Percentiles rank a stretch among this genome's conserved stretches.
These are phyloP conservation scores for Lepilemur ruficaudatus DNA, from an alignment of 2,797 vertebrate species.

Conservation along the genomic window DNA sequence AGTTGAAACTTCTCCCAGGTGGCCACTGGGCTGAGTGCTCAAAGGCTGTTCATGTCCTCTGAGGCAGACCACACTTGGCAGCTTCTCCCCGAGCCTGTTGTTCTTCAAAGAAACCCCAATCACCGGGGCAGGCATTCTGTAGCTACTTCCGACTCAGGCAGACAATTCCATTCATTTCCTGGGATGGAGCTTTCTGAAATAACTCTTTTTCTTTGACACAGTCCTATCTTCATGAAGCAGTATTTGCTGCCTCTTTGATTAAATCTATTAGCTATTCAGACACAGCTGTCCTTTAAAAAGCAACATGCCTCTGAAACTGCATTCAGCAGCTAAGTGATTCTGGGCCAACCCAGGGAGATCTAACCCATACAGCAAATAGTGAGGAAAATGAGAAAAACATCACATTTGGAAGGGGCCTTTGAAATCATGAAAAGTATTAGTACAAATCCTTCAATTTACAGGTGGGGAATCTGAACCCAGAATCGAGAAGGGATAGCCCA, in stretches of 20 bases:
- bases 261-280: conserved; percentile 61
- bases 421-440: not conserved
- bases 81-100: not conserved
- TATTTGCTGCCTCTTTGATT: conserved; percentile 56
- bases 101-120: not conserved
- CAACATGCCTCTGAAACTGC: not conserved
- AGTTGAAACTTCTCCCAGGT: not conserved
- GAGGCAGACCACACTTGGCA: not conserved
- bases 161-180: conserved; percentile 42
- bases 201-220: conserved; percentile 38
- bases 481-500: not conserved
- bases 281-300: conserved; percentile 55
- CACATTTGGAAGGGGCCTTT: not conserved
- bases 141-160: conserved; percentile 14
- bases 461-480: not conserved
- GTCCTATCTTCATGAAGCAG: conserved; percentile 46
- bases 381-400: not conserved
- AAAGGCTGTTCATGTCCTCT: not conserved
- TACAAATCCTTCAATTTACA: not conserved
- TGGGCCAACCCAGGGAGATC: not conserved
- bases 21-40: not conserved
- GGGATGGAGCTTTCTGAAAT: conserved; percentile 38
- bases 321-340: not conserved
- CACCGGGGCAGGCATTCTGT: not conserved
- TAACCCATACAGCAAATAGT: not conserved